Evolutionary conservation across 2,113 vertebrate species (phyloP), one percentile per base, ranked within the genome.

Genomic region (Malaclemys terrapin): DNA sequence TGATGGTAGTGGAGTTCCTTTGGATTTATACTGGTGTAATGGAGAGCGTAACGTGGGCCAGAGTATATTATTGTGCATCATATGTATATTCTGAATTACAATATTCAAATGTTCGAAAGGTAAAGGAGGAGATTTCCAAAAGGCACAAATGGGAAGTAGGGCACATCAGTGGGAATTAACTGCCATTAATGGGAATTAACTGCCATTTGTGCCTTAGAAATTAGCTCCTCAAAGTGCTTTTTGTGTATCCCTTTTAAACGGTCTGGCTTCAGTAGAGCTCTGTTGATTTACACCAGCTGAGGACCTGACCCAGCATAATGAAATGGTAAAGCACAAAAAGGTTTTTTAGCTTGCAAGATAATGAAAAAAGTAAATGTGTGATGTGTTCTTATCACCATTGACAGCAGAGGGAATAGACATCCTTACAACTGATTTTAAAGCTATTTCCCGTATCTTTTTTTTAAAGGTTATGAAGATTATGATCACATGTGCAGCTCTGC

Each of bases 391-490:
- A 20, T 24, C 50, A 13, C 8, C 16, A 22, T 27, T 89, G 62
- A 89, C 78, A 89, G 12, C 31, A 81, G 59, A 78, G 94, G 82
- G 90, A 93, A 95, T 85, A 84, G 24, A 8, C 65, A 50, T 50
- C 11, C 35, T 88, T 52, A 91, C 22, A 35, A 86, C 22, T 86
- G 16, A 76, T 84, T 93, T 54, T 85, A 90, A 91, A 80, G 1
- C 7, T 91, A 11, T 96, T 54, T 92, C 50, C 96, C 50, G 91
- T 94, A 87, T 96, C 95, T 93, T 65, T 93, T 95, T 84, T 50
- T 93, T 98, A 29, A 97, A 99, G 98, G 97, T 97, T 97, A 97
- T 97, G 98, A 98, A 93, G 96, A 97, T 95, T 96, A 96, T 97
- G 97, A 94, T 87, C 82, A 59, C 86, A 82, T 89, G 84, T 96